A percentile compares a stretch with the other conserved stretches of the same genome.
Evolutionary conservation across 2,797 vertebrate species (phyloP).

Genomic region (Xerus rutilus): DNA sequence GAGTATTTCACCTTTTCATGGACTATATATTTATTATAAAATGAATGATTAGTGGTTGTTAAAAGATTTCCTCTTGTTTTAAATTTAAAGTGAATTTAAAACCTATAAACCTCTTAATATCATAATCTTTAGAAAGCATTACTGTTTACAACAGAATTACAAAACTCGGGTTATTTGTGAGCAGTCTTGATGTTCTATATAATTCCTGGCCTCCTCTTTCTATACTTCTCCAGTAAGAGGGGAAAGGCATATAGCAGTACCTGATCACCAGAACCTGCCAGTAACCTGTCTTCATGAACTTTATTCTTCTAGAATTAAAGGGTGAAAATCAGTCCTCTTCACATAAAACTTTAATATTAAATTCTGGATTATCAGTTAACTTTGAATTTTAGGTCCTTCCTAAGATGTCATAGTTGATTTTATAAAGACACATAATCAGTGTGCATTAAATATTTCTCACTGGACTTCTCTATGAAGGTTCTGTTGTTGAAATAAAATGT

Average conservation of each 20-base stretch:
- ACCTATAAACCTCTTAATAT: constrained; percentile 22
- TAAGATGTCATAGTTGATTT: constrained; percentile 31
- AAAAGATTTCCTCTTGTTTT: background rate
- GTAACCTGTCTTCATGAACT: background rate
- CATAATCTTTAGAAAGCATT: background rate
- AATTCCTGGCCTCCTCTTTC: background rate
- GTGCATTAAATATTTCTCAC: constrained; percentile 31
- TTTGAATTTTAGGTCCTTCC: constrained; percentile 40
- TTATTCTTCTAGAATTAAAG: background rate
- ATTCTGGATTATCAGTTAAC: background rate
- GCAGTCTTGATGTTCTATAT: background rate
- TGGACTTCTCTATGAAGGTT: background rate
- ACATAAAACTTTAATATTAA: constrained; percentile 14
- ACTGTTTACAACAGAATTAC: background rate
- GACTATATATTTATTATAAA: constrained; percentile 29
- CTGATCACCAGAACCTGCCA: background rate
- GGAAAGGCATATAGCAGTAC: background rate
- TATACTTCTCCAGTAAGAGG: background rate
- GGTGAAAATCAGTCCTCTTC: background rate
- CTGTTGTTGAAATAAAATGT: constrained; percentile 25
- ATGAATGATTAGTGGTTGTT: constrained; percentile 13
- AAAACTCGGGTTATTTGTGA: background rate
- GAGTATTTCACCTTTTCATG: constrained; percentile 44
- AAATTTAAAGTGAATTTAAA: constrained; percentile 2
- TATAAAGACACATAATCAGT: background rate